phyloP scores from a whole-genome alignment of 2,888 invertebrate genomes.

The Eupithecia vulgata region DNA sequence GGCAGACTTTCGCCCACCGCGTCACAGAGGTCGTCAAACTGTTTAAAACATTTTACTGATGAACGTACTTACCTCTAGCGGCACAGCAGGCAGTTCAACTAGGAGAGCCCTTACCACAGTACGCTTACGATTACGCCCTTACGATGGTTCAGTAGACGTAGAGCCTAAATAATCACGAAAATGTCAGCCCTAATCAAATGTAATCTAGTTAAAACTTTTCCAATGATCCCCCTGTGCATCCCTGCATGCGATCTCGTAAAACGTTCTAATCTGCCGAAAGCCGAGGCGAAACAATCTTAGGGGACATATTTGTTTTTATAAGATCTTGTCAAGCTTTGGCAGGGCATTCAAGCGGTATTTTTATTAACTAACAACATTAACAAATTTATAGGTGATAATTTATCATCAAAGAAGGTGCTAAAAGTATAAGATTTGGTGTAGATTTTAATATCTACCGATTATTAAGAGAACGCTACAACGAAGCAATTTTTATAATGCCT shows the following conservation, averaged over 20 bases:
- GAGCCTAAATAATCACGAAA: conserved; percentile 42
- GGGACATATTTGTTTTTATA: conserved; percentile 23
- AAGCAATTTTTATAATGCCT: no score
- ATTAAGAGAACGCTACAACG: background rate
- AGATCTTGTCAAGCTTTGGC: conserved; percentile 2
- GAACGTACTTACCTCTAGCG: no score
- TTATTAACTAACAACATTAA: background rate
- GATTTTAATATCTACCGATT: background rate
- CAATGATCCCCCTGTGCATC: conserved; percentile 77
- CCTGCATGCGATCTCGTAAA: conserved; percentile 47
- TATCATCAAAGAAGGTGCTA: background rate
- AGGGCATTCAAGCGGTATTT: background rate
- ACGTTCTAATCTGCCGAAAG: conserved; percentile 37
- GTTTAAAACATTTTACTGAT: background rate
- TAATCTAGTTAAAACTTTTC: conserved; percentile 82
- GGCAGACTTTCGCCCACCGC: no score
- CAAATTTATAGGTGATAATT: background rate
- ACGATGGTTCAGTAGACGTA: conserved; percentile 20
- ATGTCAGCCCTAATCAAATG: conserved; percentile 69
- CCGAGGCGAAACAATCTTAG: conserved; percentile 26
- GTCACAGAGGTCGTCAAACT: no score
- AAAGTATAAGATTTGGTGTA: background rate
- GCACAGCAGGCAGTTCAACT: background rate
- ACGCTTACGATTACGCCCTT: no score
- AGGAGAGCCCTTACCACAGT: background rate